phyloP scores from a whole-genome alignment of 1,140 invertebrate genomes.

The Pseudomyrmex sp. region DNA sequence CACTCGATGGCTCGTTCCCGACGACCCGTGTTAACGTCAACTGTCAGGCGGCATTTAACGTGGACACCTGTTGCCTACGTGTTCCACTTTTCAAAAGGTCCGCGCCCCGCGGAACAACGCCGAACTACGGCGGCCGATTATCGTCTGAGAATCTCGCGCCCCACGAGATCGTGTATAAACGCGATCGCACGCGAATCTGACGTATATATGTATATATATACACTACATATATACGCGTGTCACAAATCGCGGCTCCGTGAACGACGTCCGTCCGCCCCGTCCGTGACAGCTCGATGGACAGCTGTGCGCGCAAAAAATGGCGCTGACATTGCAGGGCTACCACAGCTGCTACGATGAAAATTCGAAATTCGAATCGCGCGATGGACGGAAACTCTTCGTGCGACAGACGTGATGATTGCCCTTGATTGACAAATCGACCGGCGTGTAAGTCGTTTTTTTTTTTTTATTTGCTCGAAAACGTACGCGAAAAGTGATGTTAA shows the following conservation, averaged over 20 bases:
- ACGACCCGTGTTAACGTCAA: background rate
- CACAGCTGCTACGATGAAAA: constrained; percentile 31
- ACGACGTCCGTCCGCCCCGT: background rate
- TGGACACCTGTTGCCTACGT: constrained; percentile 73
- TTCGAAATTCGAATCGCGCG: background rate
- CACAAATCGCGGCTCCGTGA: constrained; percentile 30
- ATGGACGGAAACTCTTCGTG: background rate
- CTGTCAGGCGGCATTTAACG: constrained; percentile 32
- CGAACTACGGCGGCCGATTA: background rate
- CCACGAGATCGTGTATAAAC: background rate
- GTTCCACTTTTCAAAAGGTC: constrained; percentile 60
- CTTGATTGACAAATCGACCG: background rate
- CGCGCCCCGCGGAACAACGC: constrained; percentile 20
- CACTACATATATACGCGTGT: background rate
- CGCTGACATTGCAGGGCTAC: constrained; percentile 39
- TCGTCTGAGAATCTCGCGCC: background rate
- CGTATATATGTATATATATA: background rate
- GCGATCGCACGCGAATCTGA: constrained; percentile 3
- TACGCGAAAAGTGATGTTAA: background rate
- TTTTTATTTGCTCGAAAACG: background rate
- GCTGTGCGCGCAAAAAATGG: constrained; percentile 36
- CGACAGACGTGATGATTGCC: background rate
- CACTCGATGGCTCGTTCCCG: too few relatives aligned
- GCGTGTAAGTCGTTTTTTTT: background rate
- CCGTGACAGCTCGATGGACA: constrained; percentile 12